phyloP scores from a whole-genome alignment of 2,113 vertebrate genomes.

The Callipepla californica region DNA sequence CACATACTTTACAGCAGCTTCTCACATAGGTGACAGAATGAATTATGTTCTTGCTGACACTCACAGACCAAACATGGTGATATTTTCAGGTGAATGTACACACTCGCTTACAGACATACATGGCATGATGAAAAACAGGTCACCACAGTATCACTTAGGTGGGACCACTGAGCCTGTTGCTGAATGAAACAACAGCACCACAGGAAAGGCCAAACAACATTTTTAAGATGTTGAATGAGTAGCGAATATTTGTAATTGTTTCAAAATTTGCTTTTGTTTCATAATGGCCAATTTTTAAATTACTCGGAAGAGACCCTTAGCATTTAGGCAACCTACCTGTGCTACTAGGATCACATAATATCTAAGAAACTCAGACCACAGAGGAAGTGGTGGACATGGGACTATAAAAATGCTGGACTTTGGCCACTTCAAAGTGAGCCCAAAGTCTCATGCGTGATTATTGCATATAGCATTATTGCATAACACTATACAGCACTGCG shows the following conservation, averaged over 20 bases:
- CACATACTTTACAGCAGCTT: constrained; percentile 18
- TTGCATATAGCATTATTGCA: not conserved
- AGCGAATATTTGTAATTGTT: not conserved
- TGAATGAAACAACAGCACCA: not conserved
- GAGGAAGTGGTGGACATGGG: not conserved
- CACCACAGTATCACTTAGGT: not conserved
- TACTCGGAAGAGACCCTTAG: not conserved
- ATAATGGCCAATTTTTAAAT: not conserved
- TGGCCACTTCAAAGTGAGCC: not conserved
- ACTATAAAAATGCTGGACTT: not conserved
- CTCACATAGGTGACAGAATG: not conserved
- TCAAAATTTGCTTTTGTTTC: not conserved
- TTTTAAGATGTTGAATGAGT: not conserved
- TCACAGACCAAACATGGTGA: not conserved
- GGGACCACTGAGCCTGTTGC: not conserved
- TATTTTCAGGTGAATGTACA: not conserved
- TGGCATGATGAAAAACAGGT: not conserved
- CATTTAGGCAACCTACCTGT: not conserved
- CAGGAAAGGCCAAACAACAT: not conserved
- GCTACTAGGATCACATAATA: not conserved
- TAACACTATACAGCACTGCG: not conserved
- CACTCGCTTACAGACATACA: not conserved
- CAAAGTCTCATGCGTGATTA: not conserved
- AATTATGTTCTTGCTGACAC: not conserved
- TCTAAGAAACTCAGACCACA: not conserved